phyloP scores from a whole-genome alignment of 2,113 vertebrate species.

The Rhabdornis inornatus region DNA sequence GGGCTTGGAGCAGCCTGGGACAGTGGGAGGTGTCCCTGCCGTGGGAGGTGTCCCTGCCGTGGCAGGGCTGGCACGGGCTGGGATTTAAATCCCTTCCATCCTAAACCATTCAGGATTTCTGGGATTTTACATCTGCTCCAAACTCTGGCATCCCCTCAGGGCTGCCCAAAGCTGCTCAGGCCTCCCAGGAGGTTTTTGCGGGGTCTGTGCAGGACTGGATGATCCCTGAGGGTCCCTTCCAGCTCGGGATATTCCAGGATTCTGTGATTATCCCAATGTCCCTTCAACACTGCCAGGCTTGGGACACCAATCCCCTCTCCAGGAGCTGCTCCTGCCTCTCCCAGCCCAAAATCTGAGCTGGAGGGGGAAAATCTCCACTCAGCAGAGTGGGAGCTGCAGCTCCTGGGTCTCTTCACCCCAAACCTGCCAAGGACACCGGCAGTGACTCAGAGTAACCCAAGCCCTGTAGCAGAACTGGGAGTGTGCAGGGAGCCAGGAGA shows the following conservation, averaged over 20 bases:
- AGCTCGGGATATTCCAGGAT: background rate
- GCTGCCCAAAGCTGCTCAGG: background rate
- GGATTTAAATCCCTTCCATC: background rate
- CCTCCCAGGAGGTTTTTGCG: background rate
- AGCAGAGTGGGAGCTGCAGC: fast-evolving
- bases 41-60: background rate
- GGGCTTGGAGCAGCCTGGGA: background rate
- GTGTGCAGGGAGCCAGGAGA: background rate
- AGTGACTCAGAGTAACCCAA: background rate
- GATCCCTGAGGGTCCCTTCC: background rate
- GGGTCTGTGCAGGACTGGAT: background rate
- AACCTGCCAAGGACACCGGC: background rate
- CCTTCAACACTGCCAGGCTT: background rate
- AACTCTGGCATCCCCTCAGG: background rate
- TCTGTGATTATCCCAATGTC: background rate
- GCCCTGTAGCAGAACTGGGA: fast-evolving
- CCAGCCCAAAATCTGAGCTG: background rate
- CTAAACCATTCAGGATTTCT: background rate
- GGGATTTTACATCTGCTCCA: background rate
- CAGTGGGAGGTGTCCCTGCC: background rate
- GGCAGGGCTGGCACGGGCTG: fast-evolving
- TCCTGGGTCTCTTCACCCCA: no score
- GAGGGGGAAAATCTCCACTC: background rate
- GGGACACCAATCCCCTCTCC: background rate
- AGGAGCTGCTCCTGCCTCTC: background rate